These are phyloP conservation scores for Pogoniulus pusillus DNA, from an alignment of 2,797 vertebrate genomes.

Conservation along the genomic window DNA sequence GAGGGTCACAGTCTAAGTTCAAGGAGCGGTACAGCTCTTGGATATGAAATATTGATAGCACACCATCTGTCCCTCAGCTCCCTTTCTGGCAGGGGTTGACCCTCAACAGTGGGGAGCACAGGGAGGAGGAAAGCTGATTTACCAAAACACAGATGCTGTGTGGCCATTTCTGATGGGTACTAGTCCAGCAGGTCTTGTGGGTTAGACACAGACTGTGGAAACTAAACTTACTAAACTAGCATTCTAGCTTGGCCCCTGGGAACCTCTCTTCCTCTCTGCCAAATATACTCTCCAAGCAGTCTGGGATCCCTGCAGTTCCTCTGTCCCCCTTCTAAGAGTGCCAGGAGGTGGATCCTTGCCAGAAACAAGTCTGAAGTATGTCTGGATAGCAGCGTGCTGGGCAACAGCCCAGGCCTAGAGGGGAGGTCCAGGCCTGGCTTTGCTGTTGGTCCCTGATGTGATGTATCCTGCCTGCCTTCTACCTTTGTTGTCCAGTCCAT, in stretches of 20 bases:
- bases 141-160: not conserved
- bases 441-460: accelerated
- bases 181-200: not conserved
- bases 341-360: not conserved
- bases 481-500: not conserved
- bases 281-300: too few relatives aligned
- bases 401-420: not conserved
- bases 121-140: not conserved
- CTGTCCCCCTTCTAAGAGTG: not conserved
- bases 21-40: not conserved
- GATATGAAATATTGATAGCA: not conserved
- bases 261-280: not conserved
- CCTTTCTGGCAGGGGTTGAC: not conserved
- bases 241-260: not conserved
- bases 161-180: not conserved
- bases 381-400: not conserved
- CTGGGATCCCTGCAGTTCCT: not conserved
- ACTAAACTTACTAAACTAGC: not conserved
- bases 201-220: not conserved
- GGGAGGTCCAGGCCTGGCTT: not conserved
- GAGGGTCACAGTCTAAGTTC: not conserved
- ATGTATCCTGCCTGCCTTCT: not conserved
- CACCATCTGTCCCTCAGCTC: not conserved
- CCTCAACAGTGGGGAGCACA: not conserved
- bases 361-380: not conserved